phyloP scores from a whole-genome alignment of 2,113 vertebrate species.

The Phainopepla nitens region DNA sequence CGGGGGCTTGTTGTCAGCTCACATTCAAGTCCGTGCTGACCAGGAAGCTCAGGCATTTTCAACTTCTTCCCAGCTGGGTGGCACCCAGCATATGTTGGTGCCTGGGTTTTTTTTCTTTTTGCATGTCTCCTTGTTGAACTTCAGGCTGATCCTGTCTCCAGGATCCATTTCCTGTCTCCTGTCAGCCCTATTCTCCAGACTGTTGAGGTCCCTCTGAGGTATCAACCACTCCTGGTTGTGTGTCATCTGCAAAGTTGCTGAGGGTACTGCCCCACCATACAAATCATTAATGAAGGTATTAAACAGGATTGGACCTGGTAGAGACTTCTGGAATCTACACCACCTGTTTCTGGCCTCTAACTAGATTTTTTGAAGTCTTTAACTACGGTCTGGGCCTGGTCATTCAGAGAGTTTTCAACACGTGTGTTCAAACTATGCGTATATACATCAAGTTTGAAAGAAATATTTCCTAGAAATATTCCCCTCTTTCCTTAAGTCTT shows the following conservation, averaged over 20 bases:
- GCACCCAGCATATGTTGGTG: not conserved
- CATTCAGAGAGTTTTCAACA: not conserved
- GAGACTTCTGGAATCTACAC: not conserved
- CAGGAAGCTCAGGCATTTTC: not conserved
- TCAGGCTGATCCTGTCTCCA: no score
- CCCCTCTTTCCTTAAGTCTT: not conserved
- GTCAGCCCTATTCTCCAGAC: not conserved
- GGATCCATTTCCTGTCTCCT: not conserved
- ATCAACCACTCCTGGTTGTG: not conserved
- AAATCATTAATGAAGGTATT: not conserved
- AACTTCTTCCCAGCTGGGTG: not conserved
- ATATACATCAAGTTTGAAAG: not conserved
- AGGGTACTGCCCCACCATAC: not conserved
- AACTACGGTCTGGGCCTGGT: not conserved
- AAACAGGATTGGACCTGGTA: not conserved
- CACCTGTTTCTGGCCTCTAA: accelerated
- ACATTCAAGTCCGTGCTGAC: accelerated
- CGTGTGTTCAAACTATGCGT: accelerated
- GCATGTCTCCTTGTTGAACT: not conserved
- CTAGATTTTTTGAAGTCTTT: not conserved
- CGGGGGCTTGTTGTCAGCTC: accelerated
- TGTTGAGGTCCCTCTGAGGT: not conserved
- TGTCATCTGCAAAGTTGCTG: not conserved
- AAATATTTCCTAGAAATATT: not conserved
- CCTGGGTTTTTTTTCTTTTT: not conserved